These are phyloP conservation scores for Latrodectus elegans DNA, from an alignment of 2,888 invertebrate genomes.

Conservation along the genomic window DNA sequence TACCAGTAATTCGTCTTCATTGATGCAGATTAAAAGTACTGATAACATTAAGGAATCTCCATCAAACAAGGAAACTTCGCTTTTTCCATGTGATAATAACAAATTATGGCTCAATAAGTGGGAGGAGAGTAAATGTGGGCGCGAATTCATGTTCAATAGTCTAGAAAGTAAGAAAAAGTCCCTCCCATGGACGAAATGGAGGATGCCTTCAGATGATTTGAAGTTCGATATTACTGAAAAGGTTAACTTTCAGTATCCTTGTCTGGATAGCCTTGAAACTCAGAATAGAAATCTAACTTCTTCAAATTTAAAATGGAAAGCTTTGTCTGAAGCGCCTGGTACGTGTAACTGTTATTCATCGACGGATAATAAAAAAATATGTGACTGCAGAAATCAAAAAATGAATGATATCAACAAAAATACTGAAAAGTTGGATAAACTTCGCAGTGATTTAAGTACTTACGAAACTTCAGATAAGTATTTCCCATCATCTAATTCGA, in stretches of 20 bases:
- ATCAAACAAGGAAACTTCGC: slow-evolving; percentile 29
- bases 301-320: no score
- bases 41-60: slow-evolving; percentile 37
- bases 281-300: no score
- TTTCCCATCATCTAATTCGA: neutral
- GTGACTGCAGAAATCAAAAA: neutral
- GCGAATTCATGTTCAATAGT: slow-evolving; percentile 61
- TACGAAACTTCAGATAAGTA: neutral
- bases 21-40: slow-evolving; percentile 2
- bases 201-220: neutral
- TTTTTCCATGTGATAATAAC: slow-evolving; percentile 15
- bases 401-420: neutral
- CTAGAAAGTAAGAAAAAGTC: slow-evolving; percentile 56
- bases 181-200: slow-evolving; percentile 19
- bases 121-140: slow-evolving; percentile 47
- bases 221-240: neutral
- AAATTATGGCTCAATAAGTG: slow-evolving; percentile 38
- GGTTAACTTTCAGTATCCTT: no score
- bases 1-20: slow-evolving; percentile 20
- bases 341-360: neutral
- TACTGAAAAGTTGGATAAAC: neutral
- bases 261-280: no score
- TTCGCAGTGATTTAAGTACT: no score
- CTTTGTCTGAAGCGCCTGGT: no score
- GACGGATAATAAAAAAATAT: neutral